Base-by-base conservation (phyloP, 2,888 invertebrate genomes). In the Rugalucina vietnamica region DNA sequence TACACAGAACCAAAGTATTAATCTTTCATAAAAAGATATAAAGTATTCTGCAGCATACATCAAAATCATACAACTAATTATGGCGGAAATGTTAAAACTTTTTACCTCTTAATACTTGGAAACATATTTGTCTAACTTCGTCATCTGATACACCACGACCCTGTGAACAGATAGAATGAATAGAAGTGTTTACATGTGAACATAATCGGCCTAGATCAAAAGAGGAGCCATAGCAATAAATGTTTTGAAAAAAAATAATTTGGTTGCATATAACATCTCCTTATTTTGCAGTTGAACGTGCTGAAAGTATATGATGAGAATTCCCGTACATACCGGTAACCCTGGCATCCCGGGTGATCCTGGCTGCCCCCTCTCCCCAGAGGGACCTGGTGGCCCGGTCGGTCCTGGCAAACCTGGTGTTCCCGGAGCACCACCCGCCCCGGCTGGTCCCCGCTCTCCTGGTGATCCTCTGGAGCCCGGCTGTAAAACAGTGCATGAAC, bases 81-180 rank as follows among this genome's bases (percentile, higher is more conserved):
- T n/a, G 50, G 50, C n/a, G n/a, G 50, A 49, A 14, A 49, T 49
- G 50, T 60, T 10, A 60, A n/a, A 21, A 21, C 18, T 43, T 3
- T 65, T 65, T 65, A 72, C 98, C 97, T 96, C 97, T 96, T 71
- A 98, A 96, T 72, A 98, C 96, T 73, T 96, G 96, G 90, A 97
- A 96, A 93, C 98, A 98, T 91, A 98, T 97, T 89, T 97, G 97
- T 89, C 97, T 96, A 27, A 98, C 96, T 95, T 98, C 97, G 5
- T 96, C 95, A 94, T 97, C 97, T 0, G 96, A 96, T 87, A 97
- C 96, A 90, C 96, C 96, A 86, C 96, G 95, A 14, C 96, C 96
- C 97, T 97, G 88, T 4, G 88, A 86, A 73, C 57, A 70, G n/a
- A n/a, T n/a, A 49, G 79, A 50, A 43, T 43, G 43, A 43, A 79